Conservation (phyloP, 2,113 vertebrate species). For the Dasyprocta punctata region DNA sequence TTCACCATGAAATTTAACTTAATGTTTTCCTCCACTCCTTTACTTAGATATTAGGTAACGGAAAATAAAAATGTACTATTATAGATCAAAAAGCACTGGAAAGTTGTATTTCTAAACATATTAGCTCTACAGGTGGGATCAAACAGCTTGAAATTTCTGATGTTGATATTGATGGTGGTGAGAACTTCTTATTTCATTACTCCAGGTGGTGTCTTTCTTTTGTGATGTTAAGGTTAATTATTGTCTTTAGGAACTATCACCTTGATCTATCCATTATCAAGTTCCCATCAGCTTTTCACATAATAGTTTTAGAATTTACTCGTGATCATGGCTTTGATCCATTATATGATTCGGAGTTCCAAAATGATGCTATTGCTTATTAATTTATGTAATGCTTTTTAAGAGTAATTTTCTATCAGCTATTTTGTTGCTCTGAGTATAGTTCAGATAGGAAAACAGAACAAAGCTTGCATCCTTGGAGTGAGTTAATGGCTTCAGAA, state of each 20-base stretch:
- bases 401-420: neutral
- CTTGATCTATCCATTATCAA: neutral
- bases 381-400: neutral
- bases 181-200: neutral
- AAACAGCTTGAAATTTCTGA: slow-evolving; percentile 10
- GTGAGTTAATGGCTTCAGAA: no score
- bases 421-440: neutral
- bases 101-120: neutral
- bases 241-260: neutral
- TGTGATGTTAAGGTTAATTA: neutral
- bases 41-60: neutral
- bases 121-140: neutral
- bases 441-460: neutral
- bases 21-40: neutral
- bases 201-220: neutral
- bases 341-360: neutral
- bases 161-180: neutral
- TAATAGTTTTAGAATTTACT: neutral
- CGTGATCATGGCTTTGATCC: neutral
- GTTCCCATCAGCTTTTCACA: neutral
- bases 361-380: neutral
- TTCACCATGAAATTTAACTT: neutral
- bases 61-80: neutral
- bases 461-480: neutral
- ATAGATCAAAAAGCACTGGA: neutral